phyloP scores from a whole-genome alignment of 2,797 vertebrate species.

The Threskiornis aethiopicus region DNA sequence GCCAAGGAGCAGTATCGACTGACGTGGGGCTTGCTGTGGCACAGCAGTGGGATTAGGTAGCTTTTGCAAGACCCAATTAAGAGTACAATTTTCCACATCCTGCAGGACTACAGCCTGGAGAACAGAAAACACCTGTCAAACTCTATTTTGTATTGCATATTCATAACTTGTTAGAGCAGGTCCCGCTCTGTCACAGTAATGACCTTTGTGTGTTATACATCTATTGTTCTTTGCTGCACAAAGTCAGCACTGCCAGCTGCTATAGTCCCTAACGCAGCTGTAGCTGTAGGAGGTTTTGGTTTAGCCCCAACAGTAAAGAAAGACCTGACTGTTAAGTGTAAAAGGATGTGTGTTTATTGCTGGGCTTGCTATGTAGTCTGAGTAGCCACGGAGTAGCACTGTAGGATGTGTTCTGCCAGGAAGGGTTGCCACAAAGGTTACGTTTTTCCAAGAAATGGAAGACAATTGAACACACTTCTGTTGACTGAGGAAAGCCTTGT shows the following conservation, averaged over 20 bases:
- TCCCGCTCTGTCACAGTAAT: neutral
- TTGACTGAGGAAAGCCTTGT: constrained; percentile 27
- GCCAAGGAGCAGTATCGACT: neutral
- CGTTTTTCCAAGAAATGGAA: neutral
- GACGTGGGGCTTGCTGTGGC: neutral
- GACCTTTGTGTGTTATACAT: constrained; percentile 39
- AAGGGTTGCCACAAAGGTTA: neutral
- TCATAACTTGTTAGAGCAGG: constrained; percentile 45
- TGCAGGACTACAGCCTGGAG: neutral
- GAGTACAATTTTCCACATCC: neutral
- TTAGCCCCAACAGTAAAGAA: neutral
- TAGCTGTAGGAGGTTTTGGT: constrained; percentile 5
- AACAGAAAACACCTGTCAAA: constrained; percentile 32
- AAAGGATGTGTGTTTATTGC: neutral
- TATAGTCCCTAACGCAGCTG: neutral
- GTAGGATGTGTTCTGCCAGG: neutral
- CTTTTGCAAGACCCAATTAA: neutral
- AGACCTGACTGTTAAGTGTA: neutral
- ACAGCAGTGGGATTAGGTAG: neutral
- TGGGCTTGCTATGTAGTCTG: neutral
- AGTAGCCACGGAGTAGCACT: neutral
- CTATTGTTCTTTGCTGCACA: neutral
- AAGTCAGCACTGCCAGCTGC: neutral
- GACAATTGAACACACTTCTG: neutral
- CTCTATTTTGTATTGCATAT: constrained; percentile 53